phyloP scores from a whole-genome alignment of 2,797 vertebrate species.

The Helicolenus hilgendorfi region DNA sequence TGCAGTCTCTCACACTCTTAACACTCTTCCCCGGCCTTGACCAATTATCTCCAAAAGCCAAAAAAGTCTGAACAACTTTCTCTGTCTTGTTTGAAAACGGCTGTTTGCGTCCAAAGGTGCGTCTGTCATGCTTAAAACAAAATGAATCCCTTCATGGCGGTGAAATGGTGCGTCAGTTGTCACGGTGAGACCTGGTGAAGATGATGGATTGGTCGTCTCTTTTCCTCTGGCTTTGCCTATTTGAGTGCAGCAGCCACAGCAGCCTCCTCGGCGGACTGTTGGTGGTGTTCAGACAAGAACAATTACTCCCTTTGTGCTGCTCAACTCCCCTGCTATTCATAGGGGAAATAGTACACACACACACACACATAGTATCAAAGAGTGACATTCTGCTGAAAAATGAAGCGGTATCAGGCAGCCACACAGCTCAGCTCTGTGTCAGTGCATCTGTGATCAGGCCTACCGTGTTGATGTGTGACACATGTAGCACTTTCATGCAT shows the following conservation, averaged over 20 bases:
- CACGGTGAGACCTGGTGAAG: conserved; percentile 2
- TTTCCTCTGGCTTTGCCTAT: conserved; percentile 39
- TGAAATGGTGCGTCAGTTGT: conserved; percentile 35
- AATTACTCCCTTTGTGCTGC: conserved; percentile 84
- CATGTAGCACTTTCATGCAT: conserved; percentile 42
- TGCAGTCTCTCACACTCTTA: conserved; percentile 32
- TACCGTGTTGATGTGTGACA: conserved; percentile 41
- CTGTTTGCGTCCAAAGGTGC: background rate
- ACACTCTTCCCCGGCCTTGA: conserved; percentile 11
- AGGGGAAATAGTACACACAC: conserved; percentile 37
- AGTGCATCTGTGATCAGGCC: conserved; percentile 4
- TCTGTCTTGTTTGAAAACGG: background rate
- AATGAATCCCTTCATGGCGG: conserved; percentile 3
- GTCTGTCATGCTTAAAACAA: background rate
- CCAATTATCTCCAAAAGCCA: conserved; percentile 30
- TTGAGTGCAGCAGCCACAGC: conserved; percentile 55
- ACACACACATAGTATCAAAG: conserved; percentile 52
- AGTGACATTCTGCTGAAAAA: conserved; percentile 70
- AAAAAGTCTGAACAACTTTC: conserved; percentile 38
- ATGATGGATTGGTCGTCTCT: conserved; percentile 65
- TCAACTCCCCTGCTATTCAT: conserved; percentile 74
- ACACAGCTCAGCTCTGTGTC: conserved; percentile 25
- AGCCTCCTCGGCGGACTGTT: conserved; percentile 53
- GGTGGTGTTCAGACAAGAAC: conserved; percentile 78
- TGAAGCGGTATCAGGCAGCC: conserved; percentile 53